phyloP scores from a whole-genome alignment of 2,113 vertebrate species.

The Synodontis membranacea region DNA sequence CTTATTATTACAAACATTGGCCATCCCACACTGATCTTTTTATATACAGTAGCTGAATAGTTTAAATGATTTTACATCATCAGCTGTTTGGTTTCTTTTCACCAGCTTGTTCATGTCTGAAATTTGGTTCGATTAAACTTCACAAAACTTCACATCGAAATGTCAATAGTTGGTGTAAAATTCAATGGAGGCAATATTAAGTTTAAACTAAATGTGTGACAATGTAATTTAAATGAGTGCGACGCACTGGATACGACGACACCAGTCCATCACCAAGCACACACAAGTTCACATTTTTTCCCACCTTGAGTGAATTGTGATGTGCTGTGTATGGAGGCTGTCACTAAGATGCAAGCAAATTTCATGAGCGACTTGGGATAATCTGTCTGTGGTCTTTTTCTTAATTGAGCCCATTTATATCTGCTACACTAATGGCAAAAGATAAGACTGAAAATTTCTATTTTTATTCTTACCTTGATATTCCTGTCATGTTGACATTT shows the following conservation, averaged over 20 bases:
- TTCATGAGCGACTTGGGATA: background rate
- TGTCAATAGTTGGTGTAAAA: background rate
- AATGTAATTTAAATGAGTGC: too few species aligned
- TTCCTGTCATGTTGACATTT: background rate
- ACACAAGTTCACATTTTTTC: background rate
- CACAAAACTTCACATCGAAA: too few species aligned
- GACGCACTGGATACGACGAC: background rate
- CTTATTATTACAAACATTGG: conserved; percentile 2
- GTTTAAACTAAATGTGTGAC: background rate
- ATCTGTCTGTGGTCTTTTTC: background rate
- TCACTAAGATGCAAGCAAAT: background rate
- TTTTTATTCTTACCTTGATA: background rate
- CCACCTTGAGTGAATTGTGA: background rate
- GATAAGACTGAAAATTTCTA: background rate
- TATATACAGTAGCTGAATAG: background rate
- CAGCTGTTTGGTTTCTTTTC: background rate
- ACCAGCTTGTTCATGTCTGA: background rate
- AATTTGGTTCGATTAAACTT: background rate
- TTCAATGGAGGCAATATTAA: background rate
- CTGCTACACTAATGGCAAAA: background rate
- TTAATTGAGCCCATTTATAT: background rate
- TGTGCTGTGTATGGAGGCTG: background rate
- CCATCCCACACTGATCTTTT: background rate
- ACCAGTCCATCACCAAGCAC: background rate
- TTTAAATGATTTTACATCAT: background rate